Evolutionary conservation across 2,113 vertebrate species (phyloP).

Genomic region (Anhinga rufa): DNA sequence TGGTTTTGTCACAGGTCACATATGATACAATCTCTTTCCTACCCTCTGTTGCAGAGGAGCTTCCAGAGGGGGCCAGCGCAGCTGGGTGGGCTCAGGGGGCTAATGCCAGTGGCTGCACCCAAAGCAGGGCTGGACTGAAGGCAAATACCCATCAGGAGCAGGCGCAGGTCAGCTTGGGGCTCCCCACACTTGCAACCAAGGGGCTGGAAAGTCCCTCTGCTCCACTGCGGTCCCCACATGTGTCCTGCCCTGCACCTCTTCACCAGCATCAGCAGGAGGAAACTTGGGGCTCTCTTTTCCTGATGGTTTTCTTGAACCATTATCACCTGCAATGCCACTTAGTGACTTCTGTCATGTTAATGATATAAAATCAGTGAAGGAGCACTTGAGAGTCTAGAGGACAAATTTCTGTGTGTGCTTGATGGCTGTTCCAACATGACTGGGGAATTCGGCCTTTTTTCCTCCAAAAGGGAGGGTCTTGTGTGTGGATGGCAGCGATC

Average conservation of each 20-base stretch:
- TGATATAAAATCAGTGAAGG: neutral
- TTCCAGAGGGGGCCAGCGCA: neutral
- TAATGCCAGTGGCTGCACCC: neutral
- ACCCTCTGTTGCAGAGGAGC: neutral
- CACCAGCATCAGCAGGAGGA: neutral
- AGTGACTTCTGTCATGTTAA: neutral
- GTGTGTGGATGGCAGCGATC: neutral
- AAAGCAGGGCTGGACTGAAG: neutral
- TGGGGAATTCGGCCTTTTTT: neutral
- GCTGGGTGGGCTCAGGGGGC: neutral
- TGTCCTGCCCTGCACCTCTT: neutral
- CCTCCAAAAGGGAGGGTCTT: neutral
- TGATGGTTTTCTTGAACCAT: neutral
- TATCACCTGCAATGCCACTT: neutral
- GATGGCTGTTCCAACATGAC: neutral
- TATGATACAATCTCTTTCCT: neutral
- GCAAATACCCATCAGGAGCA: neutral
- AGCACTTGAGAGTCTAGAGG: neutral
- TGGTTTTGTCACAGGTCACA: neutral
- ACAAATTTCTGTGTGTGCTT: neutral
- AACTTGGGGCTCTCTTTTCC: neutral
- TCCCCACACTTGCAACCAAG: accelerated
- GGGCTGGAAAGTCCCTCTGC: neutral
- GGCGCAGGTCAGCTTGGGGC: neutral
- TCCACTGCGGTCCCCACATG: accelerated